Evolutionary conservation across 2,888 invertebrate genomes (phyloP).

Genomic region (Lasioglossum figueresi): DNA sequence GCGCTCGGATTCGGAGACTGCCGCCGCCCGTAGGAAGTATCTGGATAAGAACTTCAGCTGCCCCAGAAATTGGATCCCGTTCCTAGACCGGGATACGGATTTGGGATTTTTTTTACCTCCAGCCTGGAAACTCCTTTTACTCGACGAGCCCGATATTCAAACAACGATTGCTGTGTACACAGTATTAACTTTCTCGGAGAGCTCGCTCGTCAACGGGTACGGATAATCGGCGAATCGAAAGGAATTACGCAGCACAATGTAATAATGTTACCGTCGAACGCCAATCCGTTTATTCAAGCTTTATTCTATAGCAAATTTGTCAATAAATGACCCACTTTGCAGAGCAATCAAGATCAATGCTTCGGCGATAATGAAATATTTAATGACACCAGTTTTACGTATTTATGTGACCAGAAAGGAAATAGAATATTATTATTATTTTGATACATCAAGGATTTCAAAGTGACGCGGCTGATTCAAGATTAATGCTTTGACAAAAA

Average conservation of each 20-base stretch:
- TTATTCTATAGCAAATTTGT: background rate
- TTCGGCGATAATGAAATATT: background rate
- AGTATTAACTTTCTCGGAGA: slow-evolving; percentile 5
- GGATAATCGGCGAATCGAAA: background rate
- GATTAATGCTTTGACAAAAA: background rate
- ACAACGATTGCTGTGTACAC: slow-evolving; percentile 1
- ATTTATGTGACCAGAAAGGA: background rate
- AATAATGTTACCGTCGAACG: background rate
- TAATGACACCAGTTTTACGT: background rate
- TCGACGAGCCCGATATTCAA: background rate
- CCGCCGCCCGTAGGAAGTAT: background rate
- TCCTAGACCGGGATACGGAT: background rate
- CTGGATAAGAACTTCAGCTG: slow-evolving; percentile 11
- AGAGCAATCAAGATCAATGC: background rate
- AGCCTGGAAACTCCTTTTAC: background rate
- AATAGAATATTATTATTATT: background rate
- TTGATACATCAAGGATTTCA: background rate
- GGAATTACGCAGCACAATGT: background rate
- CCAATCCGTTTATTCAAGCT: background rate
- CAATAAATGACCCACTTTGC: background rate
- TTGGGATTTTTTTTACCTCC: background rate
- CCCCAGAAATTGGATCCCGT: slow-evolving; percentile 5
- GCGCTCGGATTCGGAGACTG: background rate
- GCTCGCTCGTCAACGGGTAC: background rate
- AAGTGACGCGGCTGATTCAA: no score